These are phyloP conservation scores for Aphelenchoides avenae DNA, from an alignment of 1,140 invertebrate genomes.

Conservation along the genomic window DNA sequence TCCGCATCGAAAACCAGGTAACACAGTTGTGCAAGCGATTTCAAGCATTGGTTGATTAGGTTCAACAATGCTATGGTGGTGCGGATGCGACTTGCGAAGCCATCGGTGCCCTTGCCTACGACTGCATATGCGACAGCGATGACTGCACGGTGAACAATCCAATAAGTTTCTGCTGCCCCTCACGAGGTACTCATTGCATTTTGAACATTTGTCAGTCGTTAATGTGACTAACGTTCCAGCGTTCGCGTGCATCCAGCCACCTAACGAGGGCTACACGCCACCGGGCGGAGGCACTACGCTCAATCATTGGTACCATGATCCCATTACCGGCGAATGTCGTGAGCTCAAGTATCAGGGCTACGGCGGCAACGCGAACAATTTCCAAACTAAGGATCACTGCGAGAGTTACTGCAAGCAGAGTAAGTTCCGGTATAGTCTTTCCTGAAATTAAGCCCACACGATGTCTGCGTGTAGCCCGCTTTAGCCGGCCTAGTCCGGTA, in stretches of 20 bases:
- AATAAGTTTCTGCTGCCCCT: slow-evolving; percentile 58
- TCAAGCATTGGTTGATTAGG: slow-evolving; percentile 16
- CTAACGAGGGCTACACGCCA: slow-evolving; percentile 59
- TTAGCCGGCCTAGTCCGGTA: too few relatives aligned
- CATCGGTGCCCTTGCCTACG: slow-evolving; percentile 55
- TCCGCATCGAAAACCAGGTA: slow-evolving; percentile 58
- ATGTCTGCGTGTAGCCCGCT: too few relatives aligned
- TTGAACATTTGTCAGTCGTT: background rate
- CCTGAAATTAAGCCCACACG: too few relatives aligned
- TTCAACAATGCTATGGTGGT: slow-evolving; percentile 58
- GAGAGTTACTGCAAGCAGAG: slow-evolving; percentile 59
- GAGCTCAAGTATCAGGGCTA: slow-evolving; percentile 58
- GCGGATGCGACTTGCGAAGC: slow-evolving; percentile 58
- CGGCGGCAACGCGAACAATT: slow-evolving; percentile 52
- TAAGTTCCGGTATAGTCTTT: too few relatives aligned
- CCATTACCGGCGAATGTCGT: slow-evolving; percentile 56
- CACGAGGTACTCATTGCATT: slow-evolving; percentile 39
- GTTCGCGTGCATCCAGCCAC: slow-evolving; percentile 58
- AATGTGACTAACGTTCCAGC: slow-evolving; percentile 27
- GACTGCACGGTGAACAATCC: slow-evolving; percentile 59
- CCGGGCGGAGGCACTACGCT: slow-evolving; percentile 56
- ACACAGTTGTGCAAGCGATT: background rate
- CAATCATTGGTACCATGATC: slow-evolving; percentile 59
- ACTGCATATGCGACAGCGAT: slow-evolving; percentile 58
- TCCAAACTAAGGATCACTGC: slow-evolving; percentile 59